phyloP scores from a whole-genome alignment of 2,113 vertebrate genomes.

The Tragelaphus strepsiceros region DNA sequence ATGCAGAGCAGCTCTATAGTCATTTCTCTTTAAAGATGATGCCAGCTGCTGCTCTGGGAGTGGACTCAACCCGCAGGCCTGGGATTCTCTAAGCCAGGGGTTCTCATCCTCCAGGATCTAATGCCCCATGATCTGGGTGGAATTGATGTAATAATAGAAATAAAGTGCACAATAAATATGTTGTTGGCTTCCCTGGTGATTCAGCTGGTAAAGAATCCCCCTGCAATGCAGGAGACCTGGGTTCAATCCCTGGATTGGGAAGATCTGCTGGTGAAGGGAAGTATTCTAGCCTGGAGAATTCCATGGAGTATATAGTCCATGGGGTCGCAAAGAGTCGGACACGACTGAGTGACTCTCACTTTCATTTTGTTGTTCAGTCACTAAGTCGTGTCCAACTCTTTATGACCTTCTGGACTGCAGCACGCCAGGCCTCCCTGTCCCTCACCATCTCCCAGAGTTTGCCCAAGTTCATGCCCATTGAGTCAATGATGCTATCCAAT shows the following conservation, averaged over 20 bases:
- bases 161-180: neutral
- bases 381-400: neutral
- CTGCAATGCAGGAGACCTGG: neutral
- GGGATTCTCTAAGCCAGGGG: neutral
- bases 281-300: neutral
- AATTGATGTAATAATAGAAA: neutral
- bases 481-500: neutral
- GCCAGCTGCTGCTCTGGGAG: neutral
- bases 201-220: neutral
- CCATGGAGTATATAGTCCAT: neutral
- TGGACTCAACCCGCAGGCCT: neutral
- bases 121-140: neutral
- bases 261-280: neutral
- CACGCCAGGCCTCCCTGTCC: neutral
- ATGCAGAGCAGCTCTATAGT: neutral
- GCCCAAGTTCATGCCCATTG: neutral
- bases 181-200: neutral
- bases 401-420: neutral
- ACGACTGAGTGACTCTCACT: neutral
- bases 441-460: neutral
- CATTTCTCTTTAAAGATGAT: neutral
- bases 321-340: fast-evolving
- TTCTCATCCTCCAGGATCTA: neutral
- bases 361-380: neutral
- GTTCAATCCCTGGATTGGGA: neutral